Evolutionary conservation across 2,797 vertebrate genomes (phyloP), one percentile per base, ranked within the genome.

Genomic region (Astyanax mexicanus): DNA sequence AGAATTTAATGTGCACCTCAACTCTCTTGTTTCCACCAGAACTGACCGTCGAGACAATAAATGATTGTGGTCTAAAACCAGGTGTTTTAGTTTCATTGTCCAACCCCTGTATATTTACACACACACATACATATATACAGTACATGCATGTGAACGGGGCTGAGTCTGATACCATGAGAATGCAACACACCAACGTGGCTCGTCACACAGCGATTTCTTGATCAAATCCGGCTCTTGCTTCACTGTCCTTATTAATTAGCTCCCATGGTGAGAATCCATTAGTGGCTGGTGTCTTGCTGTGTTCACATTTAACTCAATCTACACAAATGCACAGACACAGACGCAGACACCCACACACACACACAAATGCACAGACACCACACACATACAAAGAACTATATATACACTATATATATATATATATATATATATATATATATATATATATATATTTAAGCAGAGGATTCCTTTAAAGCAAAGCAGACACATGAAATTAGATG

Each of bases 251-350:
- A 84, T 81, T 84, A 85, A 81, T 85, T 81, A 84, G 75, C 66
- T 83, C 79, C 78, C 80, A 75, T 42, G 52, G 77, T 69, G 74
- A 77, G 79, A 81, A 83, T 80, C 69, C 81, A 86, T 85, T 88
- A 84, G 67, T 60, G 77, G 58, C 77, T 69, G 71, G 75, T 19
- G 42, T 67, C 82, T 27, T 58, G 74, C 83, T 83, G 81, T 29
- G 80, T 66, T 81, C 69, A 65, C 55, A 74, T 85, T 85, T 77
- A 83, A 80, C 62, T 81, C 69, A 84, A 81, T 79, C 73, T 69
- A 84, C 68, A 81, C 73, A 69, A 80, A 71, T 10, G 70, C 54
- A 77, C 73, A 73, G 32, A 67, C 35, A 38, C 27, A 62, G 11
- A 38, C 47, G 76, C 25, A 35, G 10, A n/a, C n/a, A n/a, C n/a